phyloP scores from a whole-genome alignment of 2,113 vertebrate species.

The Tyto alba region DNA sequence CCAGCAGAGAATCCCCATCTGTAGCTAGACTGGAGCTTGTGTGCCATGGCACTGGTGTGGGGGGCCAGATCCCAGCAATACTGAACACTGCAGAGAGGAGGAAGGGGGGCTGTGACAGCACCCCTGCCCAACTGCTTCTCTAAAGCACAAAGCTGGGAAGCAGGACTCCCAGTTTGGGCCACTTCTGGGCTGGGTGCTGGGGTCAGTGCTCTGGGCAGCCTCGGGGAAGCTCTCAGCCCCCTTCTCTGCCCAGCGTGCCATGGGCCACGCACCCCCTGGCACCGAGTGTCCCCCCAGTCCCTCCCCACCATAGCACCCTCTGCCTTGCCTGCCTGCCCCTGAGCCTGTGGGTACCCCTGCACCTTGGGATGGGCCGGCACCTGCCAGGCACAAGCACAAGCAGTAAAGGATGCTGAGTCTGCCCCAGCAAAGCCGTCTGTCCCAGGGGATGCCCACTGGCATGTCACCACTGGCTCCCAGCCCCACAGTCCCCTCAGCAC shows the following conservation, averaged over 20 bases:
- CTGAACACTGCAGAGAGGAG: background rate
- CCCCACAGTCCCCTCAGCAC: background rate
- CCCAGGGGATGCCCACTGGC: background rate
- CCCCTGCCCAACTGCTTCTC: background rate
- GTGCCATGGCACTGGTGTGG: background rate
- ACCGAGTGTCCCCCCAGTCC: too few species aligned
- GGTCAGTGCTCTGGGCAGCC: fast-evolving
- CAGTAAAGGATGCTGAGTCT: background rate
- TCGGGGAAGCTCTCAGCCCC: background rate
- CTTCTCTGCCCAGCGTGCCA: background rate
- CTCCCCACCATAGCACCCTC: background rate
- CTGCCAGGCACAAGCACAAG: background rate
- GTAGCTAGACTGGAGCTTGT: background rate
- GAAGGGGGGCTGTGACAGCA: background rate
- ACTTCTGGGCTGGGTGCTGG: background rate
- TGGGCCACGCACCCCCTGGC: background rate
- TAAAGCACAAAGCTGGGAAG: background rate
- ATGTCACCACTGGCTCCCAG: background rate
- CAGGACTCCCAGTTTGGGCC: too few species aligned
- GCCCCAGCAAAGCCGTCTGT: background rate
- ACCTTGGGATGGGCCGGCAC: fast-evolving
- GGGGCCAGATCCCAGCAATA: background rate
- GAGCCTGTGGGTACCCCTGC: fast-evolving
- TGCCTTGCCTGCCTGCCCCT: background rate
- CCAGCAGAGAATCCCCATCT: background rate